Base-by-base conservation (phyloP, 2,113 vertebrate species). In the Istiophorus platypterus region DNA sequence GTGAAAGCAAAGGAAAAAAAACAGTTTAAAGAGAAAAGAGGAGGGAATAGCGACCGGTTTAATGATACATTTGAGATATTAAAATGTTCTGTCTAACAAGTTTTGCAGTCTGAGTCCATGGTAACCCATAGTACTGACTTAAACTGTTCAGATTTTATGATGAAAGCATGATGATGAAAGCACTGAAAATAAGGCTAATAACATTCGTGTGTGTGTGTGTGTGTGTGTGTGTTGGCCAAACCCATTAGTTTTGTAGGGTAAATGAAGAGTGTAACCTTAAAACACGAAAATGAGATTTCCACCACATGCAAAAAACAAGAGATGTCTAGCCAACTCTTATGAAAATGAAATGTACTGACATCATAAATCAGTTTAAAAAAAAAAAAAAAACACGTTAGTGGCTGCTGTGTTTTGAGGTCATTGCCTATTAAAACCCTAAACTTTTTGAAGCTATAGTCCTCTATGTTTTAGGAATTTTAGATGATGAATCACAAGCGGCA, bases 201-300 rank as follows among this genome's bases (percentile, higher is more conserved):
- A 81, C 5, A 27, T 81, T 79, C 51, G 13, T 17, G 86, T 41
- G 69, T 76, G 82, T 72, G 73, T 15, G 54, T 81, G 37, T 80
- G 59, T 65, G 77, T 71, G 85, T 34, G 58, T 59, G 79, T 71
- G 76, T 15, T 86, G 42, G 76, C n/a, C n/a, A 83, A 81, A 69
- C 37, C 37, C 8, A 39, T 39, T 39, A 7, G 37, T 82, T 78
- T 45, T 82, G 65, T 71, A 45, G 71, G 39, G 27, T 80, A 67
- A 83, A 83, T 69, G 73, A 51, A 49, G 58, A 85, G 69, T 85
- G 73, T 45, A 81, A 78, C 57, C 57, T 76, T 84, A 64, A 79
- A 85, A 90, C 74, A 71, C 76, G 63, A 64, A 79, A 83, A 90
- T 77, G 73, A 78, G 63, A 86, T 87, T 82, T 78, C 77, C 82